phyloP scores from a whole-genome alignment of 1,140 invertebrate genomes.

The Armadillidium nasatum region DNA sequence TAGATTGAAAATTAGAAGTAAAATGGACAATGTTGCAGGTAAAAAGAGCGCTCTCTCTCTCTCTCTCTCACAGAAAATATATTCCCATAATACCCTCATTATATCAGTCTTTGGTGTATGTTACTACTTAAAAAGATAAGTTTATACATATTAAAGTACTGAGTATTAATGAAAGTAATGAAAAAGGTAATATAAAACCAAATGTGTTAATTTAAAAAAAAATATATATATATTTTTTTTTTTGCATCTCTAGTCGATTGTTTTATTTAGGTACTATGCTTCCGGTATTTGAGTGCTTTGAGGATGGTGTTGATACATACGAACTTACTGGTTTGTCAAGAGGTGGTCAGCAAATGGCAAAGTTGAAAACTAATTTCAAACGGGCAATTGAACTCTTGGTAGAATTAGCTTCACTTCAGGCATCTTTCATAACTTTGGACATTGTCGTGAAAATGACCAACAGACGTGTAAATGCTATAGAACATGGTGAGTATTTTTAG shows the following conservation, averaged over 20 bases:
- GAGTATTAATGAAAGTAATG: no score
- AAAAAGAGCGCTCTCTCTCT: slow-evolving; percentile 33
- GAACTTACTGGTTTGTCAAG: slow-evolving; percentile 87
- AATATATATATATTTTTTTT: no score
- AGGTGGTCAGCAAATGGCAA: slow-evolving; percentile 89
- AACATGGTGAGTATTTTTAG: slow-evolving; percentile 70
- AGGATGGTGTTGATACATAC: slow-evolving; percentile 88
- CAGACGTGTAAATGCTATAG: slow-evolving; percentile 99
- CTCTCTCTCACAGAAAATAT: no score
- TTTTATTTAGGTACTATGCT: slow-evolving; percentile 73
- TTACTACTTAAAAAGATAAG: no score
- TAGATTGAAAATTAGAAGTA: slow-evolving; percentile 96
- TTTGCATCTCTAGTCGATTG: no score
- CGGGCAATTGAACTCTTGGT: slow-evolving; percentile 87
- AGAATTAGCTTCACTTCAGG: slow-evolving; percentile 90
- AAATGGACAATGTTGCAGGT: slow-evolving; percentile 99
- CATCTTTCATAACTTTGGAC: slow-evolving; percentile 93
- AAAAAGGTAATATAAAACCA: no score
- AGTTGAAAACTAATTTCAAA: slow-evolving; percentile 93
- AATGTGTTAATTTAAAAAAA: no score
- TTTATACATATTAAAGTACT: no score
- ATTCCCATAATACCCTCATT: no score
- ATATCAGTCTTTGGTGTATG: no score
- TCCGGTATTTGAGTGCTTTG: slow-evolving; percentile 92
- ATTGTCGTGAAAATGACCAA: slow-evolving; percentile 98